Base-by-base conservation (phyloP, 2,113 vertebrate species). In the Vicugna pacos region DNA sequence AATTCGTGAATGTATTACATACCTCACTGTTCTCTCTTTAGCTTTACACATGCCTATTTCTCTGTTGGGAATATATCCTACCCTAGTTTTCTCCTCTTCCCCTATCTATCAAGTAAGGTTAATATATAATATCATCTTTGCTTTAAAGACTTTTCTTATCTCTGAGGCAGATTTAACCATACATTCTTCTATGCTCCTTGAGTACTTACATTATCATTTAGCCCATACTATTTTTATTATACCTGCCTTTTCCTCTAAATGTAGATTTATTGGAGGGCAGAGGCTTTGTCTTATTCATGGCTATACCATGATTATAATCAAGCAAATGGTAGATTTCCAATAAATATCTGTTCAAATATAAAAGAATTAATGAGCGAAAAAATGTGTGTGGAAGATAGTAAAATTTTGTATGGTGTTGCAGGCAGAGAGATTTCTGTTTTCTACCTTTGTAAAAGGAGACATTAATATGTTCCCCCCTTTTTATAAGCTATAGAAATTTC, bases 401-500 rank as follows among this genome's bases (percentile, higher is more conserved):
- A 0, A 30, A 38, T 79, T 48, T 64, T 91, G 15, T 26, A 6
- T 28, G 70, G 8, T 84, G 88, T 90, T 7, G 30, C 56, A 86
- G 8, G 48, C 24, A 86, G 35, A 89, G 95, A 48, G 0, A 22
- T 11, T 81, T 81, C 22, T 35, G 8, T 70, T 64, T 38, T 87
- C 10, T 56, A 13, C 9, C 56, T 4, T 0, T 48, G 0, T 62
- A 56, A 85, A 91, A 89, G 46, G 9, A 64, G 10, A 42, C 38
- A 62, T 64, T 93, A 35, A 52, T 54, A 42, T 83, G 10, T 52
- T 76, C 84, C 26, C 5, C 73, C 5, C 73, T 8, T 67, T 95
- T 67, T 72, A 46, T 69, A 91, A 89, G 62, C 35, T 75, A 62
- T 22, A 77, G 26, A 85, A 12, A 85, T 94, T 96, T 97, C 16